Evolutionary conservation across 1,140 invertebrate species (phyloP), one percentile per base, ranked within the genome.

Genomic region (Monomorium pharaonis): DNA sequence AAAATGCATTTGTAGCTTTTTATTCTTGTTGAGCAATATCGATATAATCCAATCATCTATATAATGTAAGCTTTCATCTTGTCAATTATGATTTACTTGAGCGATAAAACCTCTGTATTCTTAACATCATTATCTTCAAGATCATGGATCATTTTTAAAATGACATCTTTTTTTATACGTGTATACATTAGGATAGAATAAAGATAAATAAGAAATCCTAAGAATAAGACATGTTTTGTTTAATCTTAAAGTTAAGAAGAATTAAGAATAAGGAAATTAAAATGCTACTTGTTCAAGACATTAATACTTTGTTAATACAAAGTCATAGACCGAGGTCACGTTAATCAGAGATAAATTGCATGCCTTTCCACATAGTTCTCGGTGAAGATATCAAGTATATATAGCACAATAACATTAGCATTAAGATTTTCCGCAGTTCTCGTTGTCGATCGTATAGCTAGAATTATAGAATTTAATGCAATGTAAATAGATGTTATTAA

Each of bases 121-220:
- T 37, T 5, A 37, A 37, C 37, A 37, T 7, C 37, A 37, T 37
- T 37, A 3, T 37, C 7, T 0, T 37, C 37, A 37, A 51, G 3
- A 56, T 56, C 2, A 24, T 24, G 21, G n/a, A n/a, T 1, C 24
- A 56, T 56, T 56, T 56, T 21, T 24, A 56, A 21, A 24, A 24
- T 54, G 7, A 49, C 12, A 49, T 49, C 21, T 54, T 2, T 9
- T 54, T 54, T 7, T 21, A 0, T 16, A n/a, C n/a, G n/a, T 54
- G 16, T 9, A 18, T 4, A n/a, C 16, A 51, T n/a, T 51, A 16
- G 3, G 18, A 51, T 51, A 51, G 3, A 16, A 94, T 76, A 0
- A 78, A 88, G 51, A 21, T 54, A 21, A 7, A 54, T n/a, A 7
- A 54, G 0, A 54, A 54, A 1, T 54, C 1, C n/a, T 54, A 54